phyloP scores from a whole-genome alignment of 2,797 vertebrate species.

The Schizopygopsis malacanthus region DNA sequence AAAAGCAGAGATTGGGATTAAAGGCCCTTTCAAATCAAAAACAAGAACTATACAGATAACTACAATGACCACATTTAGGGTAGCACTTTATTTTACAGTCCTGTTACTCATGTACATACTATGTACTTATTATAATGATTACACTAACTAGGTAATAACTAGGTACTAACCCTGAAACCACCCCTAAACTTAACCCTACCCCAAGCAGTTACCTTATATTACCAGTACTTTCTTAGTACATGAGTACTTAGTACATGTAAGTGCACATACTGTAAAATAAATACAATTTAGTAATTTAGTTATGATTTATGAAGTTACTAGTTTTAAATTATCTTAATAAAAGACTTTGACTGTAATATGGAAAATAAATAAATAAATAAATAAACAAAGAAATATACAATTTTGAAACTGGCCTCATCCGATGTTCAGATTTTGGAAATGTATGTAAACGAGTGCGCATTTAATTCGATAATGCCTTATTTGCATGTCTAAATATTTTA shows the following conservation, averaged over 20 bases:
- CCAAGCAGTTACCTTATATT: neutral
- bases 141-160: neutral
- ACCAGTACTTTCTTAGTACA: too few relatives aligned
- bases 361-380: too few relatives aligned
- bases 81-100: neutral
- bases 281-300: neutral
- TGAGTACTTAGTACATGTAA: neutral
- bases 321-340: neutral
- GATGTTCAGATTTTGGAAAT: neutral
- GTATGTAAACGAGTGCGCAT: neutral
- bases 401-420: too few relatives aligned
- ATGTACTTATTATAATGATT: neutral
- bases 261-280: neutral
- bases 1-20: neutral
- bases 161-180: neutral
- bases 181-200: neutral
- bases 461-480: too few relatives aligned
- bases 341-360: neutral
- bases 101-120: neutral
- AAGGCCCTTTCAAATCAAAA: neutral
- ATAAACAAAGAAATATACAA: neutral
- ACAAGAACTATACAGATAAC: neutral
- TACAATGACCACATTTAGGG: neutral
- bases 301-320: neutral
- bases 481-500: neutral